Percentiles rank a stretch among this genome's conserved stretches.
Conservation (phyloP, 2,797 vertebrate genomes). For the Schizothorax lantsangensis region DNA sequence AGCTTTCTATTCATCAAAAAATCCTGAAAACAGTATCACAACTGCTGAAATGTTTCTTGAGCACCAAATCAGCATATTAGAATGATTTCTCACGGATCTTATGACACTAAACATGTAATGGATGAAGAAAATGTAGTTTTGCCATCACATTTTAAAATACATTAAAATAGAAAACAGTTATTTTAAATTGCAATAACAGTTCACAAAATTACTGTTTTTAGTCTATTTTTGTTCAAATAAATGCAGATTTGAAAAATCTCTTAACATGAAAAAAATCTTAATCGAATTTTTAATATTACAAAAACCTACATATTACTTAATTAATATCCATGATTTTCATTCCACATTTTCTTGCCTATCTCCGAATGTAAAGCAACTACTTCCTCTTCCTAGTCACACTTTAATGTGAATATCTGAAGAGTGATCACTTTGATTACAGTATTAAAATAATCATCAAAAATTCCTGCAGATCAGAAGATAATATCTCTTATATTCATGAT, state of each 20-base stretch:
- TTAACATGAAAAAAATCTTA: background rate
- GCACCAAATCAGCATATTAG: background rate
- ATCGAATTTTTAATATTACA: background rate
- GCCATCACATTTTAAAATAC: background rate
- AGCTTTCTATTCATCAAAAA: background rate
- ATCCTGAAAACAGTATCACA: background rate
- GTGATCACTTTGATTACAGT: background rate
- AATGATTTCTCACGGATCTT: background rate
- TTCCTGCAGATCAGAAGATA: background rate
- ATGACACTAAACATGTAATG: background rate
- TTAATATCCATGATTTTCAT: background rate
- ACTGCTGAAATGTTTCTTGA: background rate
- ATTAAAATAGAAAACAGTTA: background rate
- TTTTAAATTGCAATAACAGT: background rate
- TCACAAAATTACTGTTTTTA: no score
- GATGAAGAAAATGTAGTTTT: background rate
- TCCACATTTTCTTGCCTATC: no score
- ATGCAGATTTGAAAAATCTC: background rate
- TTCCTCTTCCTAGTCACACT: background rate
- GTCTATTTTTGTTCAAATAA: background rate
- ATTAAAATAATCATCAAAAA: background rate
- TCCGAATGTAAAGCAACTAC: background rate
- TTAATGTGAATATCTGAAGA: background rate
- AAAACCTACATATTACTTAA: background rate
- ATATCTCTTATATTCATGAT: background rate